Percentiles rank a stretch among this genome's conserved stretches.
phyloP scores from a whole-genome alignment of 2,888 invertebrate genomes.

The Papilio demoleus region DNA sequence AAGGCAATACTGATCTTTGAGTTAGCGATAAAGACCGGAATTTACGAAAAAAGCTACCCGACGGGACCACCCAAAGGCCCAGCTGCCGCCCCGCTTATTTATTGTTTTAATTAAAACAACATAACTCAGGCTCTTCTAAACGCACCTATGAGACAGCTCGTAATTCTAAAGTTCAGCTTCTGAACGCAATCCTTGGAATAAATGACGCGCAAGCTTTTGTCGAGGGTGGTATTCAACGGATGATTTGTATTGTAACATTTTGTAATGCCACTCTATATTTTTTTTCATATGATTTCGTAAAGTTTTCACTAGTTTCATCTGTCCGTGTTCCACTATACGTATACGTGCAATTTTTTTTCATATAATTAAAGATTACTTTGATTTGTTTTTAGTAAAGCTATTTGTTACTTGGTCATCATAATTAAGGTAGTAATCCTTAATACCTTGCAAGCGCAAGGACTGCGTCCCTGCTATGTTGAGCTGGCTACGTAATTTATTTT shows the following conservation, averaged over 20 bases:
- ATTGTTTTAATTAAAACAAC: constrained; percentile 81
- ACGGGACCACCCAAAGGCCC: constrained; percentile 70
- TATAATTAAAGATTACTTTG: too few relatives aligned
- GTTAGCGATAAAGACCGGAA: constrained; percentile 66
- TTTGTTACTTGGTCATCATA: too few relatives aligned
- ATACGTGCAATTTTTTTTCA: too few relatives aligned
- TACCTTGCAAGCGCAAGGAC: too few relatives aligned
- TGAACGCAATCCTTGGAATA: constrained; percentile 54
- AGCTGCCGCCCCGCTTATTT: constrained; percentile 66
- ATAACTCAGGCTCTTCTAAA: constrained; percentile 67
- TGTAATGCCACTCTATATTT: neutral
- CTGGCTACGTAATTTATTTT: too few relatives aligned
- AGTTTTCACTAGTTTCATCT: neutral
- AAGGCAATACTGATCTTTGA: constrained; percentile 54
- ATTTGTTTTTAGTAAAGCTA: too few relatives aligned
- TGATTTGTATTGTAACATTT: neutral
- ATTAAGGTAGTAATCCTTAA: too few relatives aligned
- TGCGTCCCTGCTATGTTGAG: too few relatives aligned
- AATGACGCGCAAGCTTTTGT: constrained; percentile 44
- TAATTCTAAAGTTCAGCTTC: constrained; percentile 68
- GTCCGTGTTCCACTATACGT: neutral
- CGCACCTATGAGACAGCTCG: constrained; percentile 69
- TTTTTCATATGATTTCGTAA: neutral
- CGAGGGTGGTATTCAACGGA: constrained; percentile 17
- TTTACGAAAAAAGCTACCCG: constrained; percentile 62